A percentile compares a stretch with the other conserved stretches of the same genome.
phyloP scores from a whole-genome alignment of 1,140 invertebrate species.

The Micrasema minimum region DNA sequence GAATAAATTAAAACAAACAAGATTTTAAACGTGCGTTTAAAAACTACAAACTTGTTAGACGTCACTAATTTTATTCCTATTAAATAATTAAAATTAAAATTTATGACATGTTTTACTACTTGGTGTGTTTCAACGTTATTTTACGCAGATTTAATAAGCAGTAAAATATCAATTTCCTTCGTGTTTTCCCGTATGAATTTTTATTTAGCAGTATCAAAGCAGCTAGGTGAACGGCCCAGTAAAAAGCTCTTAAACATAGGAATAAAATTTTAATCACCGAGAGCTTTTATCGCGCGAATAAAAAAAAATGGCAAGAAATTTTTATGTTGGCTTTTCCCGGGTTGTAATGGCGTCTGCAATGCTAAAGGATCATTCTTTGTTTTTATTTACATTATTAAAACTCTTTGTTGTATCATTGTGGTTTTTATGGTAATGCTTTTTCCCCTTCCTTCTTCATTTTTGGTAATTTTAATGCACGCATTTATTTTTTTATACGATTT shows the following conservation, averaged over 20 bases:
- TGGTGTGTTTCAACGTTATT: no score
- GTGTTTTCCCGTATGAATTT: constrained; percentile 37
- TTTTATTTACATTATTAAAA: constrained; percentile 23
- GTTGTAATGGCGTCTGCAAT: constrained; percentile 31
- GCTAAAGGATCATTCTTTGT: constrained; percentile 20
- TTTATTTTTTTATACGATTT: no score
- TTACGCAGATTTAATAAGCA: no score
- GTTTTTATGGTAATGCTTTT: constrained; percentile 18
- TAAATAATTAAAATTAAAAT: background rate
- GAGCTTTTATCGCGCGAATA: constrained; percentile 45
- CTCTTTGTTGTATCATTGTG: constrained; percentile 27
- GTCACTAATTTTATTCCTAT: background rate
- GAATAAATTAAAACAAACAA: no score
- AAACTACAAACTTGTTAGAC: no score
- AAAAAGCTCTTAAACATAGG: constrained; percentile 39
- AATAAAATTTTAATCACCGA: constrained; percentile 50
- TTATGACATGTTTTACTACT: background rate
- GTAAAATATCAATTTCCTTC: constrained; percentile 5
- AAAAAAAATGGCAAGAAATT: constrained; percentile 32
- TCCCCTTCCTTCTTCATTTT: background rate
- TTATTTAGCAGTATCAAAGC: constrained; percentile 22
- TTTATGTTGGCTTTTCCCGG: constrained; percentile 27
- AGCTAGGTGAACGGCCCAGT: constrained; percentile 21
- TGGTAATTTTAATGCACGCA: no score
- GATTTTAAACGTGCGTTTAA: no score